These are phyloP conservation scores for Epinephelus fuscoguttatus DNA, from an alignment of 2,113 vertebrate species.

Conservation along the genomic window DNA sequence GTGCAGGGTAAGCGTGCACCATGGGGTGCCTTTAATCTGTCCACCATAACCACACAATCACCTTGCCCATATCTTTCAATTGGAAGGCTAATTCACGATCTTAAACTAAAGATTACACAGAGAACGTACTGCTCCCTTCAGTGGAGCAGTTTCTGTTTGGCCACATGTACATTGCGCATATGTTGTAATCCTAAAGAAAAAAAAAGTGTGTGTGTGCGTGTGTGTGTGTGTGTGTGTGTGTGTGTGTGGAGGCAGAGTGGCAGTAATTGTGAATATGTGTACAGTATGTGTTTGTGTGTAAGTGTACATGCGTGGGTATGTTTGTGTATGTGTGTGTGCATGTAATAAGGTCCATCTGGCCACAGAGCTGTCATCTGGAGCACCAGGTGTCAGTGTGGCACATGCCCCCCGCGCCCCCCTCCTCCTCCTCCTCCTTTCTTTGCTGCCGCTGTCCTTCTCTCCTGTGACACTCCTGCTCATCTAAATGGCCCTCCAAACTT, in stretches of 20 bases:
- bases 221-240: not conserved
- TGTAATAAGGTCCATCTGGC: slow-evolving; percentile 83
- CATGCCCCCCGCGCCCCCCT: slow-evolving; percentile 43
- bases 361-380: slow-evolving; percentile 85
- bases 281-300: slow-evolving; percentile 62
- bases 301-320: slow-evolving; percentile 55
- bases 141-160: slow-evolving; percentile 2
- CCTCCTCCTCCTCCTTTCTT: slow-evolving; percentile 9
- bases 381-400: slow-evolving; percentile 84
- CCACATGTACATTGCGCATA: slow-evolving; percentile 21
- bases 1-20: slow-evolving; percentile 69
- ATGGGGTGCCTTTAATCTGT: slow-evolving; percentile 80
- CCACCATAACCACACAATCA: slow-evolving; percentile 59
- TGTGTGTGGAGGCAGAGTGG: slow-evolving; percentile 28
- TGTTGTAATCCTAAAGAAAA: slow-evolving; percentile 1
- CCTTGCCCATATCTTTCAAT: slow-evolving; percentile 22
- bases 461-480: slow-evolving; percentile 70
- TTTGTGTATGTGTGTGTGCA: slow-evolving; percentile 59
- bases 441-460: slow-evolving; percentile 65
- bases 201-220: not conserved
- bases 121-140: not conserved
- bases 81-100: slow-evolving; percentile 16
- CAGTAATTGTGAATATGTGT: slow-evolving; percentile 58
- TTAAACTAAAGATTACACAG: slow-evolving; percentile 1
- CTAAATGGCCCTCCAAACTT: slow-evolving; percentile 74